Base-by-base conservation (phyloP, 2,888 invertebrate species). In the Penaeus monodon region DNA sequence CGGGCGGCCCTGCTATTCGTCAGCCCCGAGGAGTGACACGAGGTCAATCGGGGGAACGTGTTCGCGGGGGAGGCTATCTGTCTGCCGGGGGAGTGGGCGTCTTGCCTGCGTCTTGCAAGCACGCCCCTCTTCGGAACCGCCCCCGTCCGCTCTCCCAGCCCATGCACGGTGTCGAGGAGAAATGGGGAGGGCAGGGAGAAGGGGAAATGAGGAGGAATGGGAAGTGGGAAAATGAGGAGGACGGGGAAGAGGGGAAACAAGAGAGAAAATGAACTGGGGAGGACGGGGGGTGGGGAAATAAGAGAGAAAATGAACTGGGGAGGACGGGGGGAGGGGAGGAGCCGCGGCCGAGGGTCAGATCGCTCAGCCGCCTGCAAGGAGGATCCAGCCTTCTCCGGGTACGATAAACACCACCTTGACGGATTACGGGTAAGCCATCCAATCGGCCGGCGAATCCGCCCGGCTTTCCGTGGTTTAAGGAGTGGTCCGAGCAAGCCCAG, bases 371-470 rank as follows among this genome's bases (percentile, higher is more conserved):
- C 17, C 17, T 27, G 77, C 27, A n/a, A 57, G 77, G 8, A 1
- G 12, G 6, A 27, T n/a, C 17, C 77, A 10, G 29, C n/a, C 44
- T 49, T 44, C 20, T 49, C n/a, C 57, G 57, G 14, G 29, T 63
- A 49, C 57, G 27, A 77, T 57, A 77, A 77, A 77, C 77, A 77
- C 77, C 57, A 77, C 57, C 57, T 57, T 63, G 77, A 24, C 27
- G 57, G 77, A 77, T 77, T 77, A 77, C 77, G 44, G 29, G 29
- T 29, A 29, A 77, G 77, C 77, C 77, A 57, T 77, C 29, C 77
- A 77, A 77, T 77, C 63, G 77, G 77, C 27, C 77, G 77, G 27
- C 12, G 27, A 63, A 77, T 77, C 77, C 77, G 27, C 1, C 77
- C 57, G 63, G 77, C 77, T 77, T 77, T 77, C 49, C 63, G 57